Percentiles rank a stretch among this genome's conserved stretches.
These are phyloP conservation scores for Cryptoblepharus egeriae DNA, from an alignment of 2,797 vertebrate genomes.

Conservation along the genomic window DNA sequence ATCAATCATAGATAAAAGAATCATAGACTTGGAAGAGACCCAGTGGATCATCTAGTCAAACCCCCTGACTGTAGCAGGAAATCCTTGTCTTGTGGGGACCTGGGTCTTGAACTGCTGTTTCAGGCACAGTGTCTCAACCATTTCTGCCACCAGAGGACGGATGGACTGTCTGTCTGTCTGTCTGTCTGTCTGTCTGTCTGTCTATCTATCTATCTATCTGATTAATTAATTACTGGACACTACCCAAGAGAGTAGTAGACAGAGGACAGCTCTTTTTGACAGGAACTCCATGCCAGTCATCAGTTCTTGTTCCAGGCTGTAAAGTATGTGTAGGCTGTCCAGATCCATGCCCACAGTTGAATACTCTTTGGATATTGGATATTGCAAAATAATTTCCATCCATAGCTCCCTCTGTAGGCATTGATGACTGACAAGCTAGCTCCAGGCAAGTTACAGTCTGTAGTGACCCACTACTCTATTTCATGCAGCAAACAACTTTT, in stretches of 20 bases:
- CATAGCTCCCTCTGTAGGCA: not conserved
- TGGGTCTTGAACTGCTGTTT: too few species aligned
- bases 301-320: not conserved
- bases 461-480: not conserved
- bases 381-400: not conserved
- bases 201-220: too few species aligned
- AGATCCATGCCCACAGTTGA: not conserved
- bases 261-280: not conserved
- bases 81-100: too few species aligned
- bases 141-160: too few species aligned
- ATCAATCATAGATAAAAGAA: too few species aligned
- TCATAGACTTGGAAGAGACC: too few species aligned
- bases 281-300: not conserved
- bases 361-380: not conserved
- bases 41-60: too few species aligned
- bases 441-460: not conserved
- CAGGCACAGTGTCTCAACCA: too few species aligned
- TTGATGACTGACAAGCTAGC: not conserved
- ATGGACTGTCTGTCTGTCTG: too few species aligned
- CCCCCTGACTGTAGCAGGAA: too few species aligned
- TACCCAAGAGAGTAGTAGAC: not conserved
- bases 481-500: slow-evolving; percentile 2
- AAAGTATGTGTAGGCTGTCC: not conserved
- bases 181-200: too few species aligned
- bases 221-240: not conserved